Base-by-base conservation (phyloP, 2,888 invertebrate species). In the Iphiclides podalirius region DNA sequence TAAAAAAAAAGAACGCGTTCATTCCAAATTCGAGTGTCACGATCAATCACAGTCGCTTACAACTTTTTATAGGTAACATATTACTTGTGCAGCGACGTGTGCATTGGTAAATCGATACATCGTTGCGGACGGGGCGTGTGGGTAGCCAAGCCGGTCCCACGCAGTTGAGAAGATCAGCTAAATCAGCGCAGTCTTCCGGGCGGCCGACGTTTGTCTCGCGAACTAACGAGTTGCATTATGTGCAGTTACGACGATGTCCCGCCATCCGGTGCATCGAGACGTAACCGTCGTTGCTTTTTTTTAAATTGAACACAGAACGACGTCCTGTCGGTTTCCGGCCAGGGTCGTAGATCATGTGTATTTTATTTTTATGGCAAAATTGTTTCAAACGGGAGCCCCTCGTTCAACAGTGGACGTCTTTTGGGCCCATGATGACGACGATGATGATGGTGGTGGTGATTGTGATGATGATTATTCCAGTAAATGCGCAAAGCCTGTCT, bases 151-250 rank as follows among this genome's bases (percentile, higher is more conserved):
- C 17, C 1, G 26, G 16, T 41, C 36, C 36, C 26, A 47, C 47
- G 41, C 47, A 36, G 15, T 6, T 17, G 28, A 26, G 33, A 17
- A 12, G 41, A 16, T 12, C 35, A 39, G 41, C 28, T 41, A 41
- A 47, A 47, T 47, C 47, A 41, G 35, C 17, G 41, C 28, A n/a
- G n/a, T 11, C 40, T 41, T 47, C 47, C 47, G 40, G 11, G 33
- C 40, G 17, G 17, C n/a, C n/a, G n/a, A n/a, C n/a, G n/a, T n/a
- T 13, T 14, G 31, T 20, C 28, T 4, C 9, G 8, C 42, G 34
- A n/a, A 35, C 35, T 40, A 41, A 47, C 47, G 16, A 36, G 13
- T 7, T 37, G 17, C 36, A 40, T 47, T 28, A 40, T 16, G 16
- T 35, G 9, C 40, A 16, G 15, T 16, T 17, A 28, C n/a, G n/a